Evolutionary conservation across 2,888 invertebrate species (phyloP), one percentile per base, ranked within the genome.

Genomic region (Oithona nana): DNA sequence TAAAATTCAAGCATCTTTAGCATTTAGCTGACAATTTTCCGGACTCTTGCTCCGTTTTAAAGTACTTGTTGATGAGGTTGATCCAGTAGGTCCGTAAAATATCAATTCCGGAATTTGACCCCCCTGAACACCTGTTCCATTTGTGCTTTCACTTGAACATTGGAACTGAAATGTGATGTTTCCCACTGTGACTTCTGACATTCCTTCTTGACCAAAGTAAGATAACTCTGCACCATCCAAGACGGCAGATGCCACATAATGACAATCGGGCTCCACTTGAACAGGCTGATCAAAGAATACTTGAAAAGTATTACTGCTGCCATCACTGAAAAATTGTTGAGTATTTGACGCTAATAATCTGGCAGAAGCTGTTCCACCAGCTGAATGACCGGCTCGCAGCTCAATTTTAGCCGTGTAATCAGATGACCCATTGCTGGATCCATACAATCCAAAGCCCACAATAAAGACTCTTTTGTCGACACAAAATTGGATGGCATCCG

Each of bases 51-150:
- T 39, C 39, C 39, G 6, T 39, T 16, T 39, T 6, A 39, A 16
- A 6, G 39, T 39, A 39, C 16, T 39, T 11, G 8, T 11, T 6
- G 8, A 39, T 11, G 39, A 39, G 39, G 39, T 39, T 39, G 39
- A 39, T 6, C 39, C 39, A 6, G 39, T 11, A 1, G 90, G 88
- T 48, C 90, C 90, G 71, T 93, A 94, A 73, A 93, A 94, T 70
- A 94, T 90, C 65, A 94, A 79, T 76, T 95, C 94, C 2, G 94
- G 94, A 71, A 95, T 94, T 75, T 95, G 94, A 51, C 94, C 94
- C 56, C 94, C 94, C 75, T 94, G 93, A 8, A 94, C 93, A 8
- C 93, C 93, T 1, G 94, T 95, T 57, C 94, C 94, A 70, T 95
- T 95, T 63, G 94, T 95, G 75, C 92, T 92, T 72, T 94, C 94